Evolutionary conservation across 2,888 invertebrate species (phyloP).

Genomic region (Lottia scabra): DNA sequence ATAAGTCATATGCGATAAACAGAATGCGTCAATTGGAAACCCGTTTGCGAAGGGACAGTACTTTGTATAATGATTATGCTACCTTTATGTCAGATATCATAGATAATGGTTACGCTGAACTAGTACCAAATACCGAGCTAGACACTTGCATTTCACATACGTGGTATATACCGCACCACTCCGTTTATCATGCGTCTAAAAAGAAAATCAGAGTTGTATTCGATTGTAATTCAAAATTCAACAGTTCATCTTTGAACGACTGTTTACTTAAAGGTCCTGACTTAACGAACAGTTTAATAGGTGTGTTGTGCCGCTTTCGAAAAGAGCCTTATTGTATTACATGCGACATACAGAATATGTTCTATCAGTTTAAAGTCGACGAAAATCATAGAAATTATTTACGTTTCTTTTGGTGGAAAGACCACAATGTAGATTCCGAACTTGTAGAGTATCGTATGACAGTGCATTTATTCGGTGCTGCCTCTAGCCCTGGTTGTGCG

Average conservation of each 20-base stretch:
- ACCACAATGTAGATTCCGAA: background rate
- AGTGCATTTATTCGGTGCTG: slow-evolving; percentile 32
- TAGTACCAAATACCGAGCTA: background rate
- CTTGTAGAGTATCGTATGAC: slow-evolving; percentile 29
- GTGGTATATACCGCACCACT: too few species aligned
- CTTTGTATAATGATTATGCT: slow-evolving; percentile 11
- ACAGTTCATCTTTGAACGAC: slow-evolving; percentile 18
- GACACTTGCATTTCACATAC: background rate
- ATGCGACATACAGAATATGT: slow-evolving; percentile 36
- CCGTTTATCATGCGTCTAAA: too few species aligned
- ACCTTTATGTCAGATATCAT: slow-evolving; percentile 19
- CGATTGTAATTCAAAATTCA: slow-evolving; percentile 31
- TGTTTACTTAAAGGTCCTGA: slow-evolving; percentile 33
- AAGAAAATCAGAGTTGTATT: slow-evolving; percentile 26
- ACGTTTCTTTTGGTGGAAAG: slow-evolving; percentile 27
- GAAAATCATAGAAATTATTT: slow-evolving; percentile 22
- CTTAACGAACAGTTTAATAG: slow-evolving; percentile 25
- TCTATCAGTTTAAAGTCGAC: slow-evolving; percentile 17
- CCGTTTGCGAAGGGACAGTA: slow-evolving; percentile 1
- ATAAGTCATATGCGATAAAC: slow-evolving; percentile 14
- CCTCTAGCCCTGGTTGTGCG: slow-evolving; percentile 32
- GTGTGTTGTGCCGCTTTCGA: slow-evolving; percentile 32
- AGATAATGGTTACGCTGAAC: slow-evolving; percentile 8
- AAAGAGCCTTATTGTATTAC: slow-evolving; percentile 25
- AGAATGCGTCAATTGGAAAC: slow-evolving; percentile 10